Conservation (phyloP, 2,113 vertebrate genomes). For the Brienomyrus brachyistius region DNA sequence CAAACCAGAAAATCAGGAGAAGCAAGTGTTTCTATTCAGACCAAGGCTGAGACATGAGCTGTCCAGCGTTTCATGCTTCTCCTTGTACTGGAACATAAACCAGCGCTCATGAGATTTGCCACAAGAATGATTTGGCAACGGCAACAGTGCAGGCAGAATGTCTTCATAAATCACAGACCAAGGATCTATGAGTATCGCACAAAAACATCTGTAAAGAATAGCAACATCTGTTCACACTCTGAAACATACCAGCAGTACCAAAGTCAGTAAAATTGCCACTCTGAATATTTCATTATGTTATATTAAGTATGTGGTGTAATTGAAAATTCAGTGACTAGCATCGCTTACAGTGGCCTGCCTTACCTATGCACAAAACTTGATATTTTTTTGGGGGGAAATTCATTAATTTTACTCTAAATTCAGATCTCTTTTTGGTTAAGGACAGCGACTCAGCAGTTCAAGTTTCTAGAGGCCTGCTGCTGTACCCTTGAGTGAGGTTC, state of each 20-base stretch:
- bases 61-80: slow-evolving; percentile 28
- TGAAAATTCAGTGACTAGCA: neutral
- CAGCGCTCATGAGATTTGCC: slow-evolving; percentile 19
- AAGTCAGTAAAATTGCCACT: neutral
- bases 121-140: slow-evolving; percentile 25
- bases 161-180: slow-evolving; percentile 29
- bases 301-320: neutral
- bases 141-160: slow-evolving; percentile 22
- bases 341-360: neutral
- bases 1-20: slow-evolving; percentile 12
- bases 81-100: slow-evolving; percentile 37
- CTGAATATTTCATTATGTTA: neutral
- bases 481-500: neutral
- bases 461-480: neutral
- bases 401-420: neutral
- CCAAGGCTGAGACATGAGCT: slow-evolving; percentile 32
- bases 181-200: slow-evolving; percentile 22
- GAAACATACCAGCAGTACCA: neutral
- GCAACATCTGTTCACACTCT: slow-evolving; percentile 8
- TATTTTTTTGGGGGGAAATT: neutral
- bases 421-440: neutral
- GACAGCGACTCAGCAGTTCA: neutral
- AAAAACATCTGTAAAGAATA: slow-evolving; percentile 10
- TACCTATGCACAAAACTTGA: neutral
- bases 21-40: slow-evolving; percentile 21